A percentile compares a stretch with the other conserved stretches of the same genome.
Evolutionary conservation across 2,888 invertebrate genomes (phyloP).

Genomic region (Schizotus pectinicornis): DNA sequence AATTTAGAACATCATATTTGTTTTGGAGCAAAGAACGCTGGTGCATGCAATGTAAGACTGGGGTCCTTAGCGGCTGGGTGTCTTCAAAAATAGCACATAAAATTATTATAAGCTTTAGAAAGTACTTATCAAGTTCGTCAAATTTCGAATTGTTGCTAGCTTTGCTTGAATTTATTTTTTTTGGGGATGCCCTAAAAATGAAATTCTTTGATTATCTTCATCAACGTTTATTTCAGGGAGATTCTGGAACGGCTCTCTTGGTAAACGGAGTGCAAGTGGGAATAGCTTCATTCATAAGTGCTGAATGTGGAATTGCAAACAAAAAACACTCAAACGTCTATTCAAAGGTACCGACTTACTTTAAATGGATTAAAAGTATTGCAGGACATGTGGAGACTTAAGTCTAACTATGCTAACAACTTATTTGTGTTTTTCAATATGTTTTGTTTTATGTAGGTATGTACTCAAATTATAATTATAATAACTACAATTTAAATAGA

Average conservation of each 20-base stretch:
- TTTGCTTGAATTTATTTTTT: background rate
- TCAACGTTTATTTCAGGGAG: conserved; percentile 20
- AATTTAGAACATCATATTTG: conserved; percentile 39
- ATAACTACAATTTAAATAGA: no score
- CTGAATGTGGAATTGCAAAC: conserved; percentile 22
- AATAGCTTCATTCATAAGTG: conserved; percentile 30
- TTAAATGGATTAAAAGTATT: conserved; percentile 23
- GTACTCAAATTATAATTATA: no score
- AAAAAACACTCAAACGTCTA: conserved; percentile 22
- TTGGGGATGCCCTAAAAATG: background rate
- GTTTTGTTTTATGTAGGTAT: no score
- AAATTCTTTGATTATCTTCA: no score
- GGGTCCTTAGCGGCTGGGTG: no score
- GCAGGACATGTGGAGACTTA: background rate
- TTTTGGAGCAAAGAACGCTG: conserved; percentile 39
- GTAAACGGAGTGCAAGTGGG: conserved; percentile 25
- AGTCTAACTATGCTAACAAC: no score
- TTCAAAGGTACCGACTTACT: conserved; percentile 24
- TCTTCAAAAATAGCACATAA: background rate
- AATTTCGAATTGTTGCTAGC: background rate
- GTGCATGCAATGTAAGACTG: conserved; percentile 40
- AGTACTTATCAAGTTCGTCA: no score
- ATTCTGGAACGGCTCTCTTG: conserved; percentile 29
- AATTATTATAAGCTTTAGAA: conserved; percentile 4
- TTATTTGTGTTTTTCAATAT: no score